A percentile compares a stretch with the other conserved stretches of the same genome.
Conservation (phyloP, 2,113 vertebrate species). For the Elaphurus davidianus region DNA sequence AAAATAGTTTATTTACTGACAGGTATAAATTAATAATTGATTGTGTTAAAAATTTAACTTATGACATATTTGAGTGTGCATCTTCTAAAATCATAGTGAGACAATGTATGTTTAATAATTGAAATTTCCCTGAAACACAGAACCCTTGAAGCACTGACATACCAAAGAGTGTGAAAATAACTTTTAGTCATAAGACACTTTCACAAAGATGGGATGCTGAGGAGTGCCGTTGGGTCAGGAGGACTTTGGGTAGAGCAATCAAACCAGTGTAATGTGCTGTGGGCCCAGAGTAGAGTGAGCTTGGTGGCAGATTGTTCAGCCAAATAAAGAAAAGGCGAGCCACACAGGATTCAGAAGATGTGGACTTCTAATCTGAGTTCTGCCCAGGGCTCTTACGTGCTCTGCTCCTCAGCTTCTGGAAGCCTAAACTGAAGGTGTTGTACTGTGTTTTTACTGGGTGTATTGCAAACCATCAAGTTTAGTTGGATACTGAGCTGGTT, state of each 20-base stretch:
- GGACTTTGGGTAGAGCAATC: background rate
- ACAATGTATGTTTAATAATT: background rate
- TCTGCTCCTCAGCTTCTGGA: background rate
- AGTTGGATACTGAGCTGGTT: background rate
- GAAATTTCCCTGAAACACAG: background rate
- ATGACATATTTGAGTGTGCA: background rate
- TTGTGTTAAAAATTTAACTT: slow-evolving; percentile 26
- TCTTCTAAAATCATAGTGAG: slow-evolving; percentile 4
- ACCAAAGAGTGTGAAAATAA: background rate
- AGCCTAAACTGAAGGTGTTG: background rate
- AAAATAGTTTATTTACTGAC: background rate
- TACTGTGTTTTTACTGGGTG: background rate
- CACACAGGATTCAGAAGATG: background rate
- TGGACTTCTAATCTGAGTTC: background rate
- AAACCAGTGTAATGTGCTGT: background rate
- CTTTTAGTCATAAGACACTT: background rate
- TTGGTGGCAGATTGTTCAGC: background rate
- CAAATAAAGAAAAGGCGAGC: background rate
- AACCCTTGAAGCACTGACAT: background rate
- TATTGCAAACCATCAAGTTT: background rate
- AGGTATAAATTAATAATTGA: background rate
- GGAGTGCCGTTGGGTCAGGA: background rate
- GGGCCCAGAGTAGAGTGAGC: background rate
- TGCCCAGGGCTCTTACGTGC: background rate
- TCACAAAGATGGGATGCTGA: background rate